Conservation (phyloP, 2,113 vertebrate species). For the Lanius ludovicianus region DNA sequence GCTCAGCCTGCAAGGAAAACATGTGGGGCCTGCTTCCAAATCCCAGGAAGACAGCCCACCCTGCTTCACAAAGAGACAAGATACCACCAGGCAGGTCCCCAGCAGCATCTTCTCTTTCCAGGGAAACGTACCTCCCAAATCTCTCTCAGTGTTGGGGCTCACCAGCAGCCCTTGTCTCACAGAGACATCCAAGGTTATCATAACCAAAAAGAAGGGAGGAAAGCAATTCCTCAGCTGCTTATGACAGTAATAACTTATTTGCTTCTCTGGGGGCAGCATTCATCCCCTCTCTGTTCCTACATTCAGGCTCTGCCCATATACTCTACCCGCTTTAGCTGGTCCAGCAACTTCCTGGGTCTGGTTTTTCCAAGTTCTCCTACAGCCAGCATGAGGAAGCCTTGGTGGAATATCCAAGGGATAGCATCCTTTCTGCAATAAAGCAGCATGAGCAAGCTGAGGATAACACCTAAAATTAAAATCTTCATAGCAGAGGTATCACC, state of each 20-base stretch:
- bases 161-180: background rate
- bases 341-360: background rate
- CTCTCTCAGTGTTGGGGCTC: rapidly evolving
- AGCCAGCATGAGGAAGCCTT: background rate
- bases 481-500: background rate
- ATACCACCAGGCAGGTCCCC: background rate
- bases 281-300: background rate
- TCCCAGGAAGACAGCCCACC: background rate
- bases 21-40: background rate
- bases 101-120: background rate
- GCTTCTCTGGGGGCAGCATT: background rate
- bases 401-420: background rate
- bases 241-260: background rate
- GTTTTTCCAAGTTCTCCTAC: background rate
- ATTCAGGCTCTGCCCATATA: background rate
- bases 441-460: background rate
- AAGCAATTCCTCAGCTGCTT: background rate
- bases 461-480: background rate
- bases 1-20: background rate
- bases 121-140: background rate
- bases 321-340: background rate
- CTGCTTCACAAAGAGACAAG: background rate
- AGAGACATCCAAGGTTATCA: background rate
- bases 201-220: background rate
- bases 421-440: background rate